These are phyloP conservation scores for Bos javanicus DNA, from an alignment of 2,113 vertebrate species.

Conservation along the genomic window DNA sequence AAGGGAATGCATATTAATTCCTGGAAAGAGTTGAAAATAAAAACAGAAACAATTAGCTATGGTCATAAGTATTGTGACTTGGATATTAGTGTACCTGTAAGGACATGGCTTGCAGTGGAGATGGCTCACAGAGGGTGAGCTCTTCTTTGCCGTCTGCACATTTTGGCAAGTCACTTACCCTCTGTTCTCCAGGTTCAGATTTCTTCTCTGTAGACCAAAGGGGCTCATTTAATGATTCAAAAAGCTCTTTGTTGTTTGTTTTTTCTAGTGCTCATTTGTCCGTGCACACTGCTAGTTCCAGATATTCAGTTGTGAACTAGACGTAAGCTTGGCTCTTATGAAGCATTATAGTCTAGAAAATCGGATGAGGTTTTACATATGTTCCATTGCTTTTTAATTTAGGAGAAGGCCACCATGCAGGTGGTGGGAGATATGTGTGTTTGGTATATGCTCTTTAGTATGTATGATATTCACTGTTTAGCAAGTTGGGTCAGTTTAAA, in stretches of 20 bases:
- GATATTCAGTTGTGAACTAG: not conserved
- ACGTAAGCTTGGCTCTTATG: not conserved
- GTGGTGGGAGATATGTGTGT: not conserved
- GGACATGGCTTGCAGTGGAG: not conserved
- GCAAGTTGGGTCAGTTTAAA: not conserved
- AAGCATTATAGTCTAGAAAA: not conserved
- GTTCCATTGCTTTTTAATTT: not conserved
- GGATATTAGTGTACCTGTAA: not conserved
- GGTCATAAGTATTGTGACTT: not conserved
- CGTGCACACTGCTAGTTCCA: not conserved
- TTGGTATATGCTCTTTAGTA: not conserved
- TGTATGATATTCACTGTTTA: not conserved
- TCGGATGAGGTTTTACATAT: not conserved
- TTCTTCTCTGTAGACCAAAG: not conserved
- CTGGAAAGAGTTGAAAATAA: slow-evolving; percentile 29
- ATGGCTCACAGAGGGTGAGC: not conserved
- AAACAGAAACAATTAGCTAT: not conserved
- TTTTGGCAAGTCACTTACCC: not conserved
- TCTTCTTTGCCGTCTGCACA: not conserved
- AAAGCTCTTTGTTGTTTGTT: not conserved
- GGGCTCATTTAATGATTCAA: not conserved
- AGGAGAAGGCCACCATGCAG: not conserved
- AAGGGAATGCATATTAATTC: not conserved
- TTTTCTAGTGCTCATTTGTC: not conserved
- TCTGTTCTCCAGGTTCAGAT: not conserved